phyloP scores from a whole-genome alignment of 2,113 vertebrate species.

The Dipodomys merriami region DNA sequence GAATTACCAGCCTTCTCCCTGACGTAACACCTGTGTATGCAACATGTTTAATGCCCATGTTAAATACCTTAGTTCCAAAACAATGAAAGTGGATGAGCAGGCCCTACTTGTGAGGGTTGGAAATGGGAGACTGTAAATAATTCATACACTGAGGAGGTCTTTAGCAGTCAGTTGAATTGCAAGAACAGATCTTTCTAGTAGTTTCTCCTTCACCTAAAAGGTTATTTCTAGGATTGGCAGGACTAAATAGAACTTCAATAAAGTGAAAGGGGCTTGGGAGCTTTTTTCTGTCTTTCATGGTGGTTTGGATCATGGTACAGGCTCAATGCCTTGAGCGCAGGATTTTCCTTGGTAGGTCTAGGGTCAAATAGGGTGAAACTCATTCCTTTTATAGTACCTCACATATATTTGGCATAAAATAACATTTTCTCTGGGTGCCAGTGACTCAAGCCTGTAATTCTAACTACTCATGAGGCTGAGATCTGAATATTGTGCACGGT shows the following conservation, averaged over 20 bases:
- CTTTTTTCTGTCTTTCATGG: neutral
- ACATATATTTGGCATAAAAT: neutral
- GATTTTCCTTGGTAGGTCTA: neutral
- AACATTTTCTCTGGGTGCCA: neutral
- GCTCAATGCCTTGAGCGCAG: neutral
- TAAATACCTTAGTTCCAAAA: no score
- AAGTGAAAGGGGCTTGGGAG: neutral
- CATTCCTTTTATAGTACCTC: neutral
- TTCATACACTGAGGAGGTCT: neutral
- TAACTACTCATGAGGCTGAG: no score
- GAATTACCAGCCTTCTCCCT: neutral
- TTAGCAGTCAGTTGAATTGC: neutral
- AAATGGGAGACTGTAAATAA: neutral
- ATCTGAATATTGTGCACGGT: no score
- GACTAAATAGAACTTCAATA: neutral
- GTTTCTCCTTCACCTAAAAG: neutral
- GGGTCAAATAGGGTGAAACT: neutral
- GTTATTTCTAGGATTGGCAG: neutral
- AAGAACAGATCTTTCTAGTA: neutral
- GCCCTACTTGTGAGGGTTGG: neutral
- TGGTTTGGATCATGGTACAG: neutral
- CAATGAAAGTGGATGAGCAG: neutral
- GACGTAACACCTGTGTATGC: no score
- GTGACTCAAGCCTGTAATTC: no score
- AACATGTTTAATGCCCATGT: neutral